These are phyloP conservation scores for Agrotis segetum DNA, from an alignment of 2,888 invertebrate genomes.

Conservation along the genomic window DNA sequence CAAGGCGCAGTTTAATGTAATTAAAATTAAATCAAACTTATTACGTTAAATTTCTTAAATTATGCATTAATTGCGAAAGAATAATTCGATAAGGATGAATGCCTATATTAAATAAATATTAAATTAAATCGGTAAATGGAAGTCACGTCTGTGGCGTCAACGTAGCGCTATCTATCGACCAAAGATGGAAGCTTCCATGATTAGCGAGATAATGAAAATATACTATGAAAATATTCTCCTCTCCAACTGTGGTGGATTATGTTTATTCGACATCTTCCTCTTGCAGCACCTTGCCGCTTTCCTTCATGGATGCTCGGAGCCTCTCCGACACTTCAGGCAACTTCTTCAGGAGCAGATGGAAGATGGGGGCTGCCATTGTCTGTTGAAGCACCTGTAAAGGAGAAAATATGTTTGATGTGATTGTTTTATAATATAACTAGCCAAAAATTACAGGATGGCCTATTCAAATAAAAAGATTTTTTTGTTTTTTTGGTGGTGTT, in stretches of 20 bases:
- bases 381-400: slow-evolving; percentile 95
- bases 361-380: slow-evolving; percentile 98
- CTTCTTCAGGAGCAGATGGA: slow-evolving; percentile 96
- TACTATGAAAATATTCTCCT: slow-evolving; percentile 59
- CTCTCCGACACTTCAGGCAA: slow-evolving; percentile 92
- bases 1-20: slow-evolving; percentile 31
- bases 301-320: slow-evolving; percentile 85
- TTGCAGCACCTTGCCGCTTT: slow-evolving; percentile 78
- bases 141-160: slow-evolving; percentile 44
- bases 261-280: slow-evolving; percentile 88
- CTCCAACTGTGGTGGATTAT: slow-evolving; percentile 45
- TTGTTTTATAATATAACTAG: background rate
- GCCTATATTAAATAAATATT: slow-evolving; percentile 51
- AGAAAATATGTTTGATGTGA: background rate
- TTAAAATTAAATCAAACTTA: slow-evolving; percentile 51
- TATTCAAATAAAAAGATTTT: too few relatives aligned
- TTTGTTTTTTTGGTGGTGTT: too few relatives aligned
- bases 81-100: slow-evolving; percentile 41
- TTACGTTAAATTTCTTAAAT: slow-evolving; percentile 58
- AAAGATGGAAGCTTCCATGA: slow-evolving; percentile 59
- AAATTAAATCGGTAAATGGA: slow-evolving; percentile 47
- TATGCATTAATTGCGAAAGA: slow-evolving; percentile 50
- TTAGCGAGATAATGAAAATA: slow-evolving; percentile 60
- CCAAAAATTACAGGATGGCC: too few relatives aligned
- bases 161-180: slow-evolving; percentile 47